A percentile compares a stretch with the other conserved stretches of the same genome.
phyloP scores from a whole-genome alignment of 1,140 invertebrate genomes.

The Whitmania pigra region DNA sequence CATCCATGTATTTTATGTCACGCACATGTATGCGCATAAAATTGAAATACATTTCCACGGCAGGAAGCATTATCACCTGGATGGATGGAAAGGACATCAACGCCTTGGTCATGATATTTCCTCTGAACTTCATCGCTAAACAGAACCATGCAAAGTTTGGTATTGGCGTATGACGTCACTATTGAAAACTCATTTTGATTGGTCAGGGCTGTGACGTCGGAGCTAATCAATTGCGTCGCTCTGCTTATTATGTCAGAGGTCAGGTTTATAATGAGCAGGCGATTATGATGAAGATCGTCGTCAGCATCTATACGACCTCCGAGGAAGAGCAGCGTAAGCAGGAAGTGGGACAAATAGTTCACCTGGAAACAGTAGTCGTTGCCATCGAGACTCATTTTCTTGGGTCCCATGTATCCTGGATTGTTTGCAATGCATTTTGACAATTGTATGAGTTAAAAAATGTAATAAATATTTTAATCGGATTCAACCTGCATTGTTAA shows the following conservation, averaged over 20 bases:
- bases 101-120: not conserved
- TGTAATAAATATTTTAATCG: too few relatives aligned
- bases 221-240: not conserved
- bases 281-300: not conserved
- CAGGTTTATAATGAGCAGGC: slow-evolving; percentile 7
- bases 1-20: too few relatives aligned
- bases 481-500: too few relatives aligned
- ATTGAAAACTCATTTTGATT: not conserved
- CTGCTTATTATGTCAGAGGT: slow-evolving; percentile 7
- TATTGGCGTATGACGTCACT: slow-evolving; percentile 1
- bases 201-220: not conserved
- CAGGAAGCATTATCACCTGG: not conserved
- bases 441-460: too few relatives aligned
- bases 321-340: slow-evolving; percentile 8
- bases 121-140: not conserved
- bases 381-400: not conserved
- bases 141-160: slow-evolving; percentile 10
- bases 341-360: slow-evolving; percentile 11
- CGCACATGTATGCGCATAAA: too few relatives aligned
- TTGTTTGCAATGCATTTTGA: too few relatives aligned
- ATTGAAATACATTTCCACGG: too few relatives aligned
- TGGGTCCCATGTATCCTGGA: slow-evolving; percentile 14
- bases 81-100: slow-evolving; percentile 6
- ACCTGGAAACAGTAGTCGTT: slow-evolving; percentile 14
- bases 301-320: not conserved